phyloP scores from a whole-genome alignment of 2,797 vertebrate species.

The Pangasius larnaudii region DNA sequence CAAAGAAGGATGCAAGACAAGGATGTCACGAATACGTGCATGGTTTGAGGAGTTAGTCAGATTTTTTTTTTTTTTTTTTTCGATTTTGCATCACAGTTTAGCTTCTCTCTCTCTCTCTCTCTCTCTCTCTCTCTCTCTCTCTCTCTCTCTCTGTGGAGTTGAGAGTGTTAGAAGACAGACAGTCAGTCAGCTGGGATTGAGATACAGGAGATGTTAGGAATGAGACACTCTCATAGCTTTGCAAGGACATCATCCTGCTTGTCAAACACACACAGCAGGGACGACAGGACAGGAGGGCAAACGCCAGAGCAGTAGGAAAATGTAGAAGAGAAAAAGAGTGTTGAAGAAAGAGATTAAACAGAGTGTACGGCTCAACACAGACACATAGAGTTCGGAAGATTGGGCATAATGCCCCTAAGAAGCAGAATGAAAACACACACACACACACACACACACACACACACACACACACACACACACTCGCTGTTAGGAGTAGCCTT shows the following conservation, averaged over 20 bases:
- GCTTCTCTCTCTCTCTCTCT: background rate
- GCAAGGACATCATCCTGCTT: constrained; percentile 25
- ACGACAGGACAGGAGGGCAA: constrained; percentile 15
- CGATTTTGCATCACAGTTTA: background rate
- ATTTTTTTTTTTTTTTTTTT: background rate
- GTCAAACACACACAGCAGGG: constrained; percentile 23
- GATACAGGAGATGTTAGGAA: constrained; percentile 32
- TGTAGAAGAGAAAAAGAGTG: background rate
- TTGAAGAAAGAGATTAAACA: background rate
- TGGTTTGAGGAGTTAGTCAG: background rate
- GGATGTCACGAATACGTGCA: too few species aligned
- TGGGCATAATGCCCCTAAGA: background rate
- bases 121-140: background rate
- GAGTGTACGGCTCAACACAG: background rate
- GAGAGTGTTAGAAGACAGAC: background rate
- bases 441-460: background rate
- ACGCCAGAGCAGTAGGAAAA: background rate
- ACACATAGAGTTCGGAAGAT: background rate
- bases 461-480: background rate
- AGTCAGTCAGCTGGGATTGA: constrained; percentile 25
- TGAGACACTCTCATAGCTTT: constrained; percentile 11
- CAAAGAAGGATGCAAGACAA: background rate
- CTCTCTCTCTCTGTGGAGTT: background rate
- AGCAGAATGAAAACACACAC: background rate
- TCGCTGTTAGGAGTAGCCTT: background rate